phyloP scores from a whole-genome alignment of 1,140 invertebrate genomes.

The Hetaerina americana region DNA sequence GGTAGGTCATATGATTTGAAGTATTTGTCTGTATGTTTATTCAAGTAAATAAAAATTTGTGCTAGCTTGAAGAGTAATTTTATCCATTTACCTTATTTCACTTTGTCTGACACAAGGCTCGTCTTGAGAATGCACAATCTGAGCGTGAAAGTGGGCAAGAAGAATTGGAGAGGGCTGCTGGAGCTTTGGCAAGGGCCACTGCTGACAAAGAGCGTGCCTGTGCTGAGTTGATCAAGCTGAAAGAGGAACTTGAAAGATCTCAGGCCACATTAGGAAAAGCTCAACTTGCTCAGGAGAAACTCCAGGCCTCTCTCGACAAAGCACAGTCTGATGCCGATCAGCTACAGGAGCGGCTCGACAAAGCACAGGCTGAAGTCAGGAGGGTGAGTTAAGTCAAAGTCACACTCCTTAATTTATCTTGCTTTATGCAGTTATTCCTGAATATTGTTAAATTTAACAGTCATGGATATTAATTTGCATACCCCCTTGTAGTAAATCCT shows the following conservation, averaged over 20 bases:
- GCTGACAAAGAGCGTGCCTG: conserved; percentile 76
- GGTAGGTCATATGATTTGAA: too few relatives aligned
- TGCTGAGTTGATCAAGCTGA: conserved; percentile 74
- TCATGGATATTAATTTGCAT: too few relatives aligned
- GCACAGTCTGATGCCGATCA: conserved; percentile 84
- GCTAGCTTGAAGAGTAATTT: too few relatives aligned
- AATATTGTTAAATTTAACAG: too few relatives aligned
- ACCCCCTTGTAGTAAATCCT: too few relatives aligned
- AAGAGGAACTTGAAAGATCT: conserved; percentile 77
- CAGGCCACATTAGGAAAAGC: conserved; percentile 79
- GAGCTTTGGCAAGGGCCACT: conserved; percentile 62
- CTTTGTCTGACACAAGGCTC: too few relatives aligned
- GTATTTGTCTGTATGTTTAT: too few relatives aligned
- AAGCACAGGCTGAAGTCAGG: conserved; percentile 61
- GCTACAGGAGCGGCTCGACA: conserved; percentile 72
- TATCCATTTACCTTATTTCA: too few relatives aligned
- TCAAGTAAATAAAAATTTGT: too few relatives aligned
- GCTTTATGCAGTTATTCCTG: too few relatives aligned
- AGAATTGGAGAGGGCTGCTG: conserved; percentile 69
- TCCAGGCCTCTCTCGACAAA: conserved; percentile 74
- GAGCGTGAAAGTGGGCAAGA: conserved; percentile 85
- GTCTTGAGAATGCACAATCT: conserved; percentile 84
- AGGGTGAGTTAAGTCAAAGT: conserved; percentile 56
- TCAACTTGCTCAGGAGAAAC: conserved; percentile 78
- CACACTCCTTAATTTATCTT: too few relatives aligned